Percentiles rank a stretch among this genome's conserved stretches.
Conservation (phyloP, 2,113 vertebrate species). For the Neogobius melanostomus region DNA sequence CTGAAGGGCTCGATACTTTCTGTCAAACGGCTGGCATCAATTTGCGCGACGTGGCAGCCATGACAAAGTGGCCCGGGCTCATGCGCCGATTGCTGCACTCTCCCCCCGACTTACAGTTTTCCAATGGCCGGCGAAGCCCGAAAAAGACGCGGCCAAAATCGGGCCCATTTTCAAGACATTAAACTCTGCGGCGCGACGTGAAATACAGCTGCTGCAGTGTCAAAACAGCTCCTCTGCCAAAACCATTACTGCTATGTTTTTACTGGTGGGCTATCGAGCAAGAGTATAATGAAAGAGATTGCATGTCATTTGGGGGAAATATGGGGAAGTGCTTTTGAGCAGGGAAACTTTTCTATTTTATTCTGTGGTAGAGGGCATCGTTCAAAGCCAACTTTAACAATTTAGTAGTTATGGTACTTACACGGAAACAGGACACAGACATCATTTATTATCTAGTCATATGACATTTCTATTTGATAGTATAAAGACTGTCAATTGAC, state of each 20-base stretch:
- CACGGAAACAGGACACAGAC: too few relatives aligned
- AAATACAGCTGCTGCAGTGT: constrained; percentile 22
- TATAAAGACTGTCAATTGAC: too few relatives aligned
- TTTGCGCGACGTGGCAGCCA: constrained; percentile 37
- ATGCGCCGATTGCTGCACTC: constrained; percentile 45
- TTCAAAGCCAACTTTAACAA: neutral
- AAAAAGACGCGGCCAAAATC: constrained; percentile 38
- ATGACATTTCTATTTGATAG: too few relatives aligned
- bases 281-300: neutral
- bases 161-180: constrained; percentile 40
- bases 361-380: neutral
- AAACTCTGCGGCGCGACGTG: constrained; percentile 20
- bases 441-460: too few relatives aligned
- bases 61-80: constrained; percentile 39
- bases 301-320: neutral
- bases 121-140: constrained; percentile 42
- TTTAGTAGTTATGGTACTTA: neutral
- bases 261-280: too few relatives aligned
- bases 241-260: constrained; percentile 11
- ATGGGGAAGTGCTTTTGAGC: too few relatives aligned
- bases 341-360: neutral
- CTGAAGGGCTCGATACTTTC: constrained; percentile 28
- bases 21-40: constrained; percentile 36
- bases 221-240: constrained; percentile 9
- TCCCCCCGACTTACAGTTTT: constrained; percentile 33